Percentiles rank a stretch among this genome's conserved stretches.
Conservation (phyloP, 2,888 invertebrate genomes). For the Odontomyia ornata region DNA sequence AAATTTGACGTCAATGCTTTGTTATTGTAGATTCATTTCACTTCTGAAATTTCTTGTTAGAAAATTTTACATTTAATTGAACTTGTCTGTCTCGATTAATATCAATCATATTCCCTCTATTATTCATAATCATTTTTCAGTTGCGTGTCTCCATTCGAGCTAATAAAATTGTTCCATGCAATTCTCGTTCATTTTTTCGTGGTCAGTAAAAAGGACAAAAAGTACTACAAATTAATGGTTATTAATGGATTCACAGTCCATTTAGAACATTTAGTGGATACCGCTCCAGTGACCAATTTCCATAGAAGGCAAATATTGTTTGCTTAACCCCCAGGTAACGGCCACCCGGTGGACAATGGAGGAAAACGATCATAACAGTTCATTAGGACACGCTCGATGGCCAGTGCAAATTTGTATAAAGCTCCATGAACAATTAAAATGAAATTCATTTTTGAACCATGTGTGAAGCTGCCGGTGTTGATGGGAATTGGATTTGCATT, state of each 20-base stretch:
- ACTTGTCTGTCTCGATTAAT: no score
- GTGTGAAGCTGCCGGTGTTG: neutral
- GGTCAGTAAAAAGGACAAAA: neutral
- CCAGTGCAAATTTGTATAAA: neutral
- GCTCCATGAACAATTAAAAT: slow-evolving; percentile 11
- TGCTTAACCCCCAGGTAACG: neutral
- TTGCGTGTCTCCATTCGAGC: no score
- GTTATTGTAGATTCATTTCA: no score
- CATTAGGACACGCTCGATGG: neutral
- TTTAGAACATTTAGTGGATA: neutral
- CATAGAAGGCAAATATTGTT: neutral
- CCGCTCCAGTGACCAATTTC: neutral
- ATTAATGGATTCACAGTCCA: slow-evolving; percentile 1
- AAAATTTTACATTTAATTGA: no score
- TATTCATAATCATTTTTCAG: no score
- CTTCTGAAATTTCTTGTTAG: no score
- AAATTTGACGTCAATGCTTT: no score
- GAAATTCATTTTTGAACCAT: slow-evolving; percentile 11
- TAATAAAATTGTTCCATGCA: no score
- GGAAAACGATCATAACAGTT: neutral
- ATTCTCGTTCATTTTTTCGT: no score
- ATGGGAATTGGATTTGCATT: neutral
- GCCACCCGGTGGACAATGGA: neutral
- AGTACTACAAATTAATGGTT: neutral
- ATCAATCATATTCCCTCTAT: no score